Evolutionary conservation across 2,797 vertebrate genomes (phyloP), one percentile per base, ranked within the genome.

Genomic region (Squalus acanthias): DNA sequence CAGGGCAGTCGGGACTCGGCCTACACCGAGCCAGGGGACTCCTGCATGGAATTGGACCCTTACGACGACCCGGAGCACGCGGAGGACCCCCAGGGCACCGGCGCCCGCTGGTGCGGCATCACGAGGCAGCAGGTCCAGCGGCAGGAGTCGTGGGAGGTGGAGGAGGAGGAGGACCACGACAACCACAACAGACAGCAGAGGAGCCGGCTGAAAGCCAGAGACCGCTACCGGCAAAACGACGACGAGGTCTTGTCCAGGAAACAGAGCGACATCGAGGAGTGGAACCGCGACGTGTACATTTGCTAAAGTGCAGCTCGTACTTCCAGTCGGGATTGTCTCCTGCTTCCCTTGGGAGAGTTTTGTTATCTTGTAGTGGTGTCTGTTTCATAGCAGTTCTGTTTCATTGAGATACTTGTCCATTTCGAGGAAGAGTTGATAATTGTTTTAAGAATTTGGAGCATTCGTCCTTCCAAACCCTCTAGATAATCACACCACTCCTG

Each of bases 1-100:
- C 98, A 98, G 96, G 99, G 98, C 97, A 98, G 99, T 98, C 98
- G 98, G 85, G 99, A 99, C 97, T 99, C 99, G 0, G 98, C 99
- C 97, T 99, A 99, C 98, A 99, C 98, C 2, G 99, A 99, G 97
- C 98, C 98, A 0, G 98, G 98, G 0, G 98, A 99, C 97, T 99
- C 98, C 96, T 99, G 98, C 98, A 98, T 99, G 98, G 99, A 99
- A 97, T 99, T 98, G 0, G 99, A 99, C 96, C 99, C 99, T 39
- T 99, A 99, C 0, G 99, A 99, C 97, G 99, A 99, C 96, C 98
- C 98, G 0, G 98, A 98, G 97, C 98, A 8, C 24, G 0, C 24
- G 0, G 88, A 95, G 46, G 72, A 98, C 0, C 99, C 99, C 96
- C 98, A 98, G 3, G 98, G n/a, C 96, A 97, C 97, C 1, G 97